Percentiles rank a stretch among this genome's conserved stretches.
Conservation (phyloP, 1,140 invertebrate species). For the Sweltsa coloradensis region DNA sequence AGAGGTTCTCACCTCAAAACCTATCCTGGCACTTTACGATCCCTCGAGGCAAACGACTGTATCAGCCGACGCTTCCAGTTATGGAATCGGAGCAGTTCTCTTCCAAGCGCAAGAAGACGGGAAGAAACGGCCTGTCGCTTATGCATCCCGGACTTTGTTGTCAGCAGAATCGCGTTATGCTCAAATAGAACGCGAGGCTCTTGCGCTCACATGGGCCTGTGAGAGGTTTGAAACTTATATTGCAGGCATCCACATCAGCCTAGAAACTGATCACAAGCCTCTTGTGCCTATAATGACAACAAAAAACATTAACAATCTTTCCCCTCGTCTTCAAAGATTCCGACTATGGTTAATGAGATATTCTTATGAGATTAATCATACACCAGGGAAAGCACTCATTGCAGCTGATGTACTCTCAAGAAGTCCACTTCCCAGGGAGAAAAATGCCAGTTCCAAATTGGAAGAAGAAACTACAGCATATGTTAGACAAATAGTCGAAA, state of each 20-base stretch:
- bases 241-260: not conserved
- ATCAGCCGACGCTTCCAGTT: constrained; percentile 3
- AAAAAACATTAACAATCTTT: constrained; percentile 18
- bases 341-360: constrained; percentile 15
- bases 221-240: constrained; percentile 12
- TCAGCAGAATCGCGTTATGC: constrained; percentile 8
- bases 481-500: no score
- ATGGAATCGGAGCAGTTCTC: constrained; percentile 10
- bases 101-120: constrained; percentile 5
- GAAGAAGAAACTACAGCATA: no score
- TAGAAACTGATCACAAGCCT: constrained; percentile 22
- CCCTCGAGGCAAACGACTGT: not conserved
- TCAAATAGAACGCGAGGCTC: constrained; percentile 10
- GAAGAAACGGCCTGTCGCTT: not conserved
- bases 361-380: constrained; percentile 1
- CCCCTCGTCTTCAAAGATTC: constrained; percentile 19
- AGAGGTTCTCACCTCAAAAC: not conserved
- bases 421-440: no score
- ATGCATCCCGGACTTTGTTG: constrained; percentile 10
- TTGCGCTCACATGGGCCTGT: constrained; percentile 13
- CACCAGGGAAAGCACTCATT: constrained; percentile 12
- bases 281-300: constrained; percentile 15
- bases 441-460: no score
- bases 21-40: not conserved
- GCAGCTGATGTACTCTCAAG: no score